phyloP scores from a whole-genome alignment of 2,888 invertebrate genomes.

The Pimpla rufipes region DNA sequence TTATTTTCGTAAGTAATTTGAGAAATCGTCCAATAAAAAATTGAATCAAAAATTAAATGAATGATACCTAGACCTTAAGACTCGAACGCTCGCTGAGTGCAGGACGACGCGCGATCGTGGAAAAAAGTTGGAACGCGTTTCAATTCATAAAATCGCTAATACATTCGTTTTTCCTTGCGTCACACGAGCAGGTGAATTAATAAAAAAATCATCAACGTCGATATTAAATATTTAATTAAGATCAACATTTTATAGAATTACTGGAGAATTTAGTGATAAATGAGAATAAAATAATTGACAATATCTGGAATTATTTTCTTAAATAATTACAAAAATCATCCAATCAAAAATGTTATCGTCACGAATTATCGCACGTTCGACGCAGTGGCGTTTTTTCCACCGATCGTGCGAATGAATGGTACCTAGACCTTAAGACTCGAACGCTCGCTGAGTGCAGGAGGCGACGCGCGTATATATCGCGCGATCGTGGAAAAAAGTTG shows the following conservation, averaged over 20 bases:
- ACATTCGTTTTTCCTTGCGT: not conserved
- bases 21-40: not conserved
- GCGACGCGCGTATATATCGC: not conserved
- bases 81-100: not conserved
- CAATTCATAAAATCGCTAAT: not conserved
- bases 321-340: not conserved
- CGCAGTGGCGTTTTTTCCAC: not conserved
- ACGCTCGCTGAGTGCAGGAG: not conserved
- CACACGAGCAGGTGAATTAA: too few species aligned
- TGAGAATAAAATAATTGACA: too few species aligned
- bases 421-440: too few species aligned
- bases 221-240: too few species aligned
- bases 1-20: too few species aligned
- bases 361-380: not conserved
- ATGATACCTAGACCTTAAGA: too few species aligned
- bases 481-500: conserved; percentile 17
- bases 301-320: too few species aligned
- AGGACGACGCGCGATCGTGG: not conserved
- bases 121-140: conserved; percentile 33
- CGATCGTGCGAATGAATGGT: too few species aligned
- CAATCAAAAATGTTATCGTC: not conserved
- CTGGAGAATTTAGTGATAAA: too few species aligned
- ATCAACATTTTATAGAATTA: too few species aligned
- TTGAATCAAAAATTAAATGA: not conserved
- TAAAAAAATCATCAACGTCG: too few species aligned